These are phyloP conservation scores for Varanus komodoensis DNA, from an alignment of 2,113 vertebrate species.

Conservation along the genomic window DNA sequence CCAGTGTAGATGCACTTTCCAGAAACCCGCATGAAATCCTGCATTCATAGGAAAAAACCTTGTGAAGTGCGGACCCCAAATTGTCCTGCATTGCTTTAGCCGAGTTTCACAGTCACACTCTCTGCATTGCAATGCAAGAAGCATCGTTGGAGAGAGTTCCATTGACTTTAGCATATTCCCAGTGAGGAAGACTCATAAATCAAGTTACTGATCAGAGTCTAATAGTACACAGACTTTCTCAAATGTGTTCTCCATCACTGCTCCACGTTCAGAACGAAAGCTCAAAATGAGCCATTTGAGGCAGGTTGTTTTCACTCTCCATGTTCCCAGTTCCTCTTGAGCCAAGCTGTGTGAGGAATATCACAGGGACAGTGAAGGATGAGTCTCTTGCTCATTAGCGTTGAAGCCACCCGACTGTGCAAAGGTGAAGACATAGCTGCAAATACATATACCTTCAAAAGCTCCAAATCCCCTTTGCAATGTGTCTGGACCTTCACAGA, in stretches of 20 bases:
- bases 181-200: not conserved
- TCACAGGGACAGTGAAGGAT: not conserved
- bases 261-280: rapidly evolving
- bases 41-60: not conserved
- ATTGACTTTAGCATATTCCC: not conserved
- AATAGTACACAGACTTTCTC: not conserved
- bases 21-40: too few species aligned
- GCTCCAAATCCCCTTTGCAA: not conserved
- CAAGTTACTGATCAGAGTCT: not conserved
- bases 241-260: not conserved
- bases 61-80: not conserved
- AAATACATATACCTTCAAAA: not conserved
- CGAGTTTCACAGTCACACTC: not conserved
- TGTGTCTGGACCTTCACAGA: not conserved
- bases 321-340: not conserved
- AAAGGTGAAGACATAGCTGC: not conserved
- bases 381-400: not conserved
- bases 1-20: not conserved
- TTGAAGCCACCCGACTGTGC: not conserved
- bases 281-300: not conserved
- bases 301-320: not conserved
- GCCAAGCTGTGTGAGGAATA: not conserved
- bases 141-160: not conserved
- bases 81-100: not conserved
- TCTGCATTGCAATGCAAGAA: not conserved